Base-by-base conservation (phyloP, 1,140 invertebrate species). In the Sitophilus oryzae region DNA sequence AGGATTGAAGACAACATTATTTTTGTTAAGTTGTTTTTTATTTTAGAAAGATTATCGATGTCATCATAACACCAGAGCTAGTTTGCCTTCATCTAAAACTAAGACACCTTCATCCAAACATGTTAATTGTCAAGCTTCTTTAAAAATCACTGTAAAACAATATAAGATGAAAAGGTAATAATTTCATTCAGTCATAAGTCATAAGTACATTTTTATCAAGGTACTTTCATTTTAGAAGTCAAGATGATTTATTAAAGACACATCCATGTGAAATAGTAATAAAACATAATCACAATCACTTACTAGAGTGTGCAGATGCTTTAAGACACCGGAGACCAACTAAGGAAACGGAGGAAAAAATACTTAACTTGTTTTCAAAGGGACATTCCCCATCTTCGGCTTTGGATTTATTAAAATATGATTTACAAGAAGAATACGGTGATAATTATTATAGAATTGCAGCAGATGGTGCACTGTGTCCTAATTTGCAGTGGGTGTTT, bases 11-110 rank as follows among this genome's bases (percentile, higher is more conserved):
- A 11, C 18, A 15, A 11, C 9, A 45, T 45, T 6, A 40, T 40
- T 40, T 11, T 4, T 15, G 4, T 11, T 40, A 40, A n/a, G n/a
- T n/a, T n/a, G n/a, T n/a, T n/a, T n/a, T n/a, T n/a, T 45, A 19
- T 45, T 45, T 45, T 45, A 45, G 42, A 45, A 45, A 45, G 22
- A 45, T 45, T 45, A 45, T 45, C 15, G 22, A 40, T 40, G 18
- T 16, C 42, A 45, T 45, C 42, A 45, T 45, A 45, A 45, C 22
- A 45, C 42, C 8, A 22, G 42, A 15, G 42, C 42, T 19, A 45
- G 42, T 45, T 22, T 45, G 15, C 15, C 15, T 19, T 45, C 42
- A 45, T 25, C 42, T n/a, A 22, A 45, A 45, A 45, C 37, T 6
- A 40, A 40, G 16, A 40, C 9, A 11, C 42, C 42, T 19, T 45